These are phyloP conservation scores for Heliconius sara DNA, from an alignment of 2,888 invertebrate genomes.

Conservation along the genomic window DNA sequence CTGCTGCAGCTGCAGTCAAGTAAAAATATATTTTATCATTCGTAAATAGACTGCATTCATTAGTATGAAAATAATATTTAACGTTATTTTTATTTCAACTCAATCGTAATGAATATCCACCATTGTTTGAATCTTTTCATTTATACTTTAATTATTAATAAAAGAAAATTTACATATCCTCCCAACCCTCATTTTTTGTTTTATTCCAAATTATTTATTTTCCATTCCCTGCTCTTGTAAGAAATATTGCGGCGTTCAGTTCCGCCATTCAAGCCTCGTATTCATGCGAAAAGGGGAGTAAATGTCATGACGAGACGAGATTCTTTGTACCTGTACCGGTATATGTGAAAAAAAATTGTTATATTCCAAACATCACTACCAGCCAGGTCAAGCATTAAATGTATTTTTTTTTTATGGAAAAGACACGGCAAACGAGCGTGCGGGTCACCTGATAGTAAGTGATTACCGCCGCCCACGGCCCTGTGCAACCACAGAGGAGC, in stretches of 20 bases:
- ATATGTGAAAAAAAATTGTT: no score
- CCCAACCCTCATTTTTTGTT: background rate
- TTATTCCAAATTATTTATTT: background rate
- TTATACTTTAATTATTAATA: constrained; percentile 4
- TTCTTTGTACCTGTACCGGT: no score
- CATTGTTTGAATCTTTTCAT: constrained; percentile 18
- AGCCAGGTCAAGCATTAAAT: background rate
- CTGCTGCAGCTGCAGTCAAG: constrained; percentile 19
- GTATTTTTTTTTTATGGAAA: no score
- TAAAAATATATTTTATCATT: constrained; percentile 23
- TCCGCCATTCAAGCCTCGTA: background rate
- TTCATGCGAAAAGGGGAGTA: background rate
- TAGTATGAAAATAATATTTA: constrained; percentile 18
- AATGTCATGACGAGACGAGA: no score
- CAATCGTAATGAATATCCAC: constrained; percentile 6
- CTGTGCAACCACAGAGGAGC: no score
- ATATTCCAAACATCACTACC: no score
- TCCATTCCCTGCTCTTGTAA: background rate
- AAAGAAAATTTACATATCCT: background rate
- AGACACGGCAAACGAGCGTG: no score
- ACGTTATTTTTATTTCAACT: constrained; percentile 15
- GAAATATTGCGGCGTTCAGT: background rate
- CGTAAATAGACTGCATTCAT: constrained; percentile 20
- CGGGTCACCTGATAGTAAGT: no score
- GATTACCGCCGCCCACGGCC: no score